Percentiles rank a stretch among this genome's conserved stretches.
Conservation (phyloP, 2,113 vertebrate genomes). For the Rattus rattus region DNA sequence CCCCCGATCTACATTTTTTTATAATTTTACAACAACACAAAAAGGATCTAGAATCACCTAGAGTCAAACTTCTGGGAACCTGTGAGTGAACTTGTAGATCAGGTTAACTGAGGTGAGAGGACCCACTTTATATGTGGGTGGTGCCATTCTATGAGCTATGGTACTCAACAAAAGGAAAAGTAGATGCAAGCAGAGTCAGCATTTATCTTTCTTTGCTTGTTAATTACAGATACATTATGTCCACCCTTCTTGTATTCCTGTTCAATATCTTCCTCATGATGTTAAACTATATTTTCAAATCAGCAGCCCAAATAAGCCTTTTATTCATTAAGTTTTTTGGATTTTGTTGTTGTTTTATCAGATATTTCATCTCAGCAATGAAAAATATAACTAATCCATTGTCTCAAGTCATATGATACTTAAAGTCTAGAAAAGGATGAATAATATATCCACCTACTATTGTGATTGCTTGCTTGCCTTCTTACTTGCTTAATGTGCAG, state of each 20-base stretch:
- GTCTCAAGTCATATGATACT: neutral
- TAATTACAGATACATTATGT: neutral
- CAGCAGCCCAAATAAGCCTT: neutral
- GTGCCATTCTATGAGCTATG: neutral
- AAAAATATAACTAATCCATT: neutral
- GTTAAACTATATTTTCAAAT: neutral
- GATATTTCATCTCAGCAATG: neutral
- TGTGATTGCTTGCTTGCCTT: neutral
- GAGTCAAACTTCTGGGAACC: neutral
- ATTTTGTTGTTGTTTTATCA: neutral
- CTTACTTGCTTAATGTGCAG: neutral
- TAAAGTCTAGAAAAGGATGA: neutral
- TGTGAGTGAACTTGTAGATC: neutral
- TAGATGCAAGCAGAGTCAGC: neutral
- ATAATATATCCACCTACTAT: conserved; percentile 4
- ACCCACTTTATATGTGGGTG: neutral
- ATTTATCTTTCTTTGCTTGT: neutral
- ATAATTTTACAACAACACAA: too few relatives aligned
- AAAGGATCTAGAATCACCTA: neutral
- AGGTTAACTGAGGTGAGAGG: neutral
- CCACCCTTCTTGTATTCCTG: too few relatives aligned
- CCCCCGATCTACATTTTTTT: too few relatives aligned
- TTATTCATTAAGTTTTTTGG: neutral
- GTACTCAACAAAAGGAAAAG: neutral
- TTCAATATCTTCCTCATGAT: neutral